Evolutionary conservation across 2,797 vertebrate species (phyloP), one percentile per base, ranked within the genome.

Genomic region (Semaprochilodus insignis): DNA sequence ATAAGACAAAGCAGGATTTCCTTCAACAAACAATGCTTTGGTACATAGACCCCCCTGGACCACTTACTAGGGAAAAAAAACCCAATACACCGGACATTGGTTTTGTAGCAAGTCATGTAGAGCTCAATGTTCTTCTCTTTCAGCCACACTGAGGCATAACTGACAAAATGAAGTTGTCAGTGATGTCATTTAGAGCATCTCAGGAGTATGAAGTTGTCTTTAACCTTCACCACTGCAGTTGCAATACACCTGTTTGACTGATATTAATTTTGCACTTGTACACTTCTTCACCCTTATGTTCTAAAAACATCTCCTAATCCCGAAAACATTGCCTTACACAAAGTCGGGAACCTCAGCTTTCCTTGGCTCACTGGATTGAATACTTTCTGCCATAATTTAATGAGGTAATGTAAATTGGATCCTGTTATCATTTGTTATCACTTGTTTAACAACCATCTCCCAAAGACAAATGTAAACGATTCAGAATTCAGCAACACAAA

Each of bases 391-490:
- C 78, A 59, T 82, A 81, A 65, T 82, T n/a, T 82, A 66, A 69
- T 89, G 83, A 83, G 81, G 57, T 86, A 80, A 72, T 77, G 77
- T 83, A 77, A 88, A 85, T 81, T 77, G 67, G 80, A 88, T 74
- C 60, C 60, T 81, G 83, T 57, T 70, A 70, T 75, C 55, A 69
- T 40, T 23, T 67, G 65, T 67, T 67, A 60, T 72, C 44, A 48
- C 74, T 71, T 66, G 62, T 84, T 25, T 31, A 31, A 31, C 31
- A 31, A 31, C 82, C 60, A 51, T 75, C 72, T 82, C 74, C 17
- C 81, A 82, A 85, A 90, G 83, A 91, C 82, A 90, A 90, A 89
- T 88, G 91, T 93, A 93, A 94, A 94, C 91, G 90, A 83, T 83
- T 88, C 81, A 86, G 88, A 87, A 91, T 91, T 91, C 87, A 83